Percentiles rank a stretch among this genome's conserved stretches.
Evolutionary conservation across 2,113 vertebrate species (phyloP).

Genomic region (Strix uralensis): DNA sequence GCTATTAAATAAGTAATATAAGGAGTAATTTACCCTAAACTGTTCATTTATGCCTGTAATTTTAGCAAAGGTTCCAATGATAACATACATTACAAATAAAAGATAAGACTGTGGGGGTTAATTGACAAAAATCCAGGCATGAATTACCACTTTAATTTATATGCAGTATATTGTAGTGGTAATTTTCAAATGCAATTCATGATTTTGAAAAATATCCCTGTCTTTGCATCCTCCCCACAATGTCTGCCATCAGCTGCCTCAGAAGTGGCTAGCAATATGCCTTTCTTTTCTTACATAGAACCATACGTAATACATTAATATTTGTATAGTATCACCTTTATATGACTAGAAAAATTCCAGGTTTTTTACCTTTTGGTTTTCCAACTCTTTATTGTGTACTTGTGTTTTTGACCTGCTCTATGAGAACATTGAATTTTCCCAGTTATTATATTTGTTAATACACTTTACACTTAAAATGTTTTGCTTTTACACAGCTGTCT

Average conservation of each 20-base stretch:
- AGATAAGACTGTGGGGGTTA: background rate
- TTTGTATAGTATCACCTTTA: background rate
- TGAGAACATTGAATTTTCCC: background rate
- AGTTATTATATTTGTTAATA: background rate
- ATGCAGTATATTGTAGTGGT: background rate
- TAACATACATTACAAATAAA: conserved; percentile 29
- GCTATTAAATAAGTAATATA: background rate
- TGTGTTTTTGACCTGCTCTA: background rate
- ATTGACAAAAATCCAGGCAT: conserved; percentile 22
- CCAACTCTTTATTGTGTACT: background rate
- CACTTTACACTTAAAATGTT: background rate
- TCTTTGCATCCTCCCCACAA: background rate
- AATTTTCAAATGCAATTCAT: background rate
- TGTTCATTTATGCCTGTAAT: background rate
- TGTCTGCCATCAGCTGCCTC: background rate
- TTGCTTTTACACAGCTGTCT: background rate
- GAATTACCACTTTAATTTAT: conserved; percentile 4
- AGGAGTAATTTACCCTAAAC: background rate
- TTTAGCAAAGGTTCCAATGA: conserved; percentile 2
- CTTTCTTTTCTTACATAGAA: background rate
- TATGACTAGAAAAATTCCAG: background rate
- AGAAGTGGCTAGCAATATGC: background rate
- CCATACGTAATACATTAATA: background rate
- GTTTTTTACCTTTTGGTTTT: background rate
- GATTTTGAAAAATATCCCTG: background rate